phyloP scores from a whole-genome alignment of 2,797 vertebrate species.

The Poliocrania exsul region DNA sequence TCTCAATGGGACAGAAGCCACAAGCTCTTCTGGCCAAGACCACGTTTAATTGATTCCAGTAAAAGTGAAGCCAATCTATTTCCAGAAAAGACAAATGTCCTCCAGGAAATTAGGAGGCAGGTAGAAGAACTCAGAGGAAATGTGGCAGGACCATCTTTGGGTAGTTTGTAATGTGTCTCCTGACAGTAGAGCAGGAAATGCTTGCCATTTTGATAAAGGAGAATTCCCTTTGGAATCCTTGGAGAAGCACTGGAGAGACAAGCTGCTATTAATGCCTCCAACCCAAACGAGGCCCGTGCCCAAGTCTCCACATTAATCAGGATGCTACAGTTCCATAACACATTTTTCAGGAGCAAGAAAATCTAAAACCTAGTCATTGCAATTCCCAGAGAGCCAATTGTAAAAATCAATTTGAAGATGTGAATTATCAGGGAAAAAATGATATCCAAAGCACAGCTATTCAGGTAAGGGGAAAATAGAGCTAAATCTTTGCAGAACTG shows the following conservation, averaged over 20 bases:
- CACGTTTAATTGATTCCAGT: constrained; percentile 27
- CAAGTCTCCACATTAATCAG: neutral
- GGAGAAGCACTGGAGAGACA: constrained; percentile 5
- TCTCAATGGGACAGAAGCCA: constrained; percentile 21
- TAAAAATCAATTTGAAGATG: constrained; percentile 37
- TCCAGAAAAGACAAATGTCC: constrained; percentile 37
- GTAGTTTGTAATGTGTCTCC: constrained; percentile 28
- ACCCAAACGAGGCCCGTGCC: neutral
- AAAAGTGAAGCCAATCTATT: constrained; percentile 31
- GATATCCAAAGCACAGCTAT: neutral
- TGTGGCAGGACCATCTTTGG: constrained; percentile 16
- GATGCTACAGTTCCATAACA: neutral
- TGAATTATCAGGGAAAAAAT: neutral
- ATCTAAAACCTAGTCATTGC: neutral
- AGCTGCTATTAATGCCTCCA: constrained; percentile 42
- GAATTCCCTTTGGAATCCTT: constrained; percentile 36
- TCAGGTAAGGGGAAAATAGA: neutral
- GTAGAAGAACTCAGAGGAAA: constrained; percentile 26
- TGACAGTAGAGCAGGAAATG: constrained; percentile 32
- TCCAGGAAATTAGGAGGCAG: constrained; percentile 45
- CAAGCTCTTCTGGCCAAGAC: constrained; percentile 1
- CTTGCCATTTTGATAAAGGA: constrained; percentile 50
- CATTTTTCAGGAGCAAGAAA: constrained; percentile 30
- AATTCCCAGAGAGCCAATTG: constrained; percentile 28
- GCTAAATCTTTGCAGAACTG: neutral